Percentiles rank a stretch among this genome's conserved stretches.
These are phyloP conservation scores for Heliothis peltigera DNA, from an alignment of 2,888 invertebrate species.

Conservation along the genomic window DNA sequence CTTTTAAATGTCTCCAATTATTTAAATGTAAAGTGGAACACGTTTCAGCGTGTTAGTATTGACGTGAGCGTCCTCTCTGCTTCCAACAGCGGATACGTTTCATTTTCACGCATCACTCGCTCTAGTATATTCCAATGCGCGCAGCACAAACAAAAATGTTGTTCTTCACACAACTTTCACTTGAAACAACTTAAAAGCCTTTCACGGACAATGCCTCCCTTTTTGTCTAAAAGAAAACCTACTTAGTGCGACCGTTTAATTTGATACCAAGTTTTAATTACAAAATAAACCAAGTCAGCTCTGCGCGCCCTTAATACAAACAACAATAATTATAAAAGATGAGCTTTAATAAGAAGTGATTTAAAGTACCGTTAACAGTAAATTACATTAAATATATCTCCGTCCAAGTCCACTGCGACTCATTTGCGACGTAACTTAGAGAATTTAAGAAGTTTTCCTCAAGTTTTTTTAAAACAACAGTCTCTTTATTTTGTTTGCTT, in stretches of 20 bases:
- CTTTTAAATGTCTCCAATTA: conserved; percentile 3
- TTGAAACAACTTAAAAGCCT: background rate
- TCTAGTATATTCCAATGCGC: conserved; percentile 24
- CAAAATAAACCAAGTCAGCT: conserved; percentile 61
- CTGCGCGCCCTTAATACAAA: conserved; percentile 50
- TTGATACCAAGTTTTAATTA: conserved; percentile 61
- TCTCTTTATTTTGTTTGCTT: conserved; percentile 64
- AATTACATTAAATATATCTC: conserved; percentile 74
- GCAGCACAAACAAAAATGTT: conserved; percentile 23
- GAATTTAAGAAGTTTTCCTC: conserved; percentile 67
- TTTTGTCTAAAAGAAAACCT: conserved; percentile 18
- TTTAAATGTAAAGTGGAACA: conserved; percentile 18
- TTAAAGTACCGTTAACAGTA: conserved; percentile 72
- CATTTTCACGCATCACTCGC: conserved; percentile 36
- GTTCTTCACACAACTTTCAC: conserved; percentile 6
- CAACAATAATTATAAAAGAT: conserved; percentile 71
- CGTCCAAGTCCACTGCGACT: conserved; percentile 66
- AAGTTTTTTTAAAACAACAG: conserved; percentile 74
- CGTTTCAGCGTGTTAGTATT: conserved; percentile 30
- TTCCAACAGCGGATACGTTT: conserved; percentile 34
- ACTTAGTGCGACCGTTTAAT: conserved; percentile 34
- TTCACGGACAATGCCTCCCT: background rate
- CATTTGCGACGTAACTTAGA: conserved; percentile 74
- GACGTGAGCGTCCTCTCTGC: conserved; percentile 15
- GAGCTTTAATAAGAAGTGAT: conserved; percentile 72